Conservation (phyloP, 2,113 vertebrate species). For the Indicator maculatus region DNA sequence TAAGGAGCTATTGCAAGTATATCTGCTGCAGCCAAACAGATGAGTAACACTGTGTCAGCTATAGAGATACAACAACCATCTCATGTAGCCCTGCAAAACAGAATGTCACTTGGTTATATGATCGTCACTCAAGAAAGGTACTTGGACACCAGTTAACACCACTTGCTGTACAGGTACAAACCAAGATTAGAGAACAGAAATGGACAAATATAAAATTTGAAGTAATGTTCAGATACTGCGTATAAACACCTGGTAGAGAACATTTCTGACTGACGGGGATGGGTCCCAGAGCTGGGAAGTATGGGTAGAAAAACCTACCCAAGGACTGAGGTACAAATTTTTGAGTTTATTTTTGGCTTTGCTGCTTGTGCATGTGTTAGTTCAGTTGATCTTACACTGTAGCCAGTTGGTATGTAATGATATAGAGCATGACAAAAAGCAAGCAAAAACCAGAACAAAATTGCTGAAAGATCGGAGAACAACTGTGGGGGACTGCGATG, state of each 20-base stretch:
- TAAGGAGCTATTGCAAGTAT: not conserved
- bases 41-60: not conserved
- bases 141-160: not conserved
- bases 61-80: not conserved
- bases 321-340: not conserved
- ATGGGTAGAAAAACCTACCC: not conserved
- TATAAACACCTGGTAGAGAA: not conserved
- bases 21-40: not conserved
- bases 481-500: no score
- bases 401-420: not conserved
- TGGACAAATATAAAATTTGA: not conserved
- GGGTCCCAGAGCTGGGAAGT: not conserved
- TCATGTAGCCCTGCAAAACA: not conserved
- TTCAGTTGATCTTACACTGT: not conserved
- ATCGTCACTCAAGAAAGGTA: not conserved
- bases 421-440: not conserved
- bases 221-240: not conserved
- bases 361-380: not conserved
- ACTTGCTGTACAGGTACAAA: not conserved
- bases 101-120: not conserved
- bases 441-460: not conserved
- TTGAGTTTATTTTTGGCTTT: not conserved
- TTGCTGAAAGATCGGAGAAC: not conserved
- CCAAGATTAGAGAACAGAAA: not conserved
- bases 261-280: not conserved